Conservation (phyloP, 2,797 vertebrate genomes). For the Pogonophryne albipinna region DNA sequence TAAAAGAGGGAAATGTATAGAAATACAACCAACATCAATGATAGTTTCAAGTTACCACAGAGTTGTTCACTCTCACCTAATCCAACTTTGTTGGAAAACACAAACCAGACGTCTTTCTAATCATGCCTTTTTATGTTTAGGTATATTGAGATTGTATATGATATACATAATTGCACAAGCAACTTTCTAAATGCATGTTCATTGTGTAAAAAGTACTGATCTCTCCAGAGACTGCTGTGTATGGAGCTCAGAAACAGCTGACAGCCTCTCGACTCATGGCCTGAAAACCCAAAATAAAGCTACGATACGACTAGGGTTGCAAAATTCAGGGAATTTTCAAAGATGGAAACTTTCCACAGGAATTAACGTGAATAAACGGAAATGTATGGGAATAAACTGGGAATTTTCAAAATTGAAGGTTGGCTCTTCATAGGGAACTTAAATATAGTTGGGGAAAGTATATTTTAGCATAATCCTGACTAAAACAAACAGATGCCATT, state of each 20-base stretch:
- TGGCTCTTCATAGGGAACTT: no score
- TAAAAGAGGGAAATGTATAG: not conserved
- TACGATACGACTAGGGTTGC: no score
- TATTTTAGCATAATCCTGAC: no score
- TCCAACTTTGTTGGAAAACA: not conserved
- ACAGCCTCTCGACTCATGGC: constrained; percentile 24
- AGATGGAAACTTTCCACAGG: no score
- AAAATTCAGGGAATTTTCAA: no score
- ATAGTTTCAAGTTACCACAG: not conserved
- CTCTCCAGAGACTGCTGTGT: not conserved
- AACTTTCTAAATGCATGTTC: not conserved
- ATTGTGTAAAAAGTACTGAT: not conserved
- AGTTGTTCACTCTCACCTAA: not conserved
- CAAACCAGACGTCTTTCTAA: not conserved
- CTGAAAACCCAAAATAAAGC: not conserved
- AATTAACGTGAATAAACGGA: no score
- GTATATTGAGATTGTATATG: no score
- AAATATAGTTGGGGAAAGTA: no score
- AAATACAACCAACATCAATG: not conserved
- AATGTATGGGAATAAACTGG: no score
- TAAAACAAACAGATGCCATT: no score
- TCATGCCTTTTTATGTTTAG: not conserved
- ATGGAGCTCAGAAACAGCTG: constrained; percentile 17
- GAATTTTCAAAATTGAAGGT: no score
- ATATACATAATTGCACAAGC: not conserved